Conservation (phyloP, 2,113 vertebrate genomes). For the Mobula birostris region DNA sequence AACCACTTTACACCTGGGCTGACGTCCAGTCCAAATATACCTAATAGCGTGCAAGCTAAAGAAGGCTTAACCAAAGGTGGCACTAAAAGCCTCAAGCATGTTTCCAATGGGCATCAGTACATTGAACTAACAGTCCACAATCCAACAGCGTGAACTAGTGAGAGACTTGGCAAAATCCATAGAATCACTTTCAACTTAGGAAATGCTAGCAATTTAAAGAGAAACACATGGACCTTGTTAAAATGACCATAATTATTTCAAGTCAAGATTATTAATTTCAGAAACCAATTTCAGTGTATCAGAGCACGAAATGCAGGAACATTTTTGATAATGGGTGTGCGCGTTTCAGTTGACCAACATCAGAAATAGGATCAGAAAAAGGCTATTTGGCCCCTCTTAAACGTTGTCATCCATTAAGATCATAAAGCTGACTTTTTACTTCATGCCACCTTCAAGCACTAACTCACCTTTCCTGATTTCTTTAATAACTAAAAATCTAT, state of each 20-base stretch:
- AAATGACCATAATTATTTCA: background rate
- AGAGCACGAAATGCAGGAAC: background rate
- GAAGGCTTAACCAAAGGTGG: background rate
- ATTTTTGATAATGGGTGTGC: background rate
- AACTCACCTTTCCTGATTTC: too few species aligned
- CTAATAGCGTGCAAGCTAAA: background rate
- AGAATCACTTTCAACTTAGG: background rate
- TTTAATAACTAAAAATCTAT: too few species aligned
- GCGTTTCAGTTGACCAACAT: background rate
- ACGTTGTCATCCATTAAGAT: too few species aligned
- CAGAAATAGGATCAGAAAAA: too few species aligned
- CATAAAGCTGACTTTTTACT: too few species aligned
- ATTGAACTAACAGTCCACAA: background rate
- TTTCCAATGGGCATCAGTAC: background rate
- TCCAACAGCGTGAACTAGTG: background rate
- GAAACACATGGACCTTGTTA: slow-evolving; percentile 2
- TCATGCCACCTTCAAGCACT: too few species aligned
- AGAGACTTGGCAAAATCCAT: slow-evolving; percentile 9
- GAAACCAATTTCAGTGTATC: background rate
- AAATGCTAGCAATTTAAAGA: background rate
- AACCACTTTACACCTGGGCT: background rate
- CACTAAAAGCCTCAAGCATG: background rate
- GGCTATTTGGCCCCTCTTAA: too few species aligned
- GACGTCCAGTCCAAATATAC: background rate
- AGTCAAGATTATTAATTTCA: background rate